phyloP scores from a whole-genome alignment of 2,888 invertebrate genomes.

The Chrysodeixis includens region DNA sequence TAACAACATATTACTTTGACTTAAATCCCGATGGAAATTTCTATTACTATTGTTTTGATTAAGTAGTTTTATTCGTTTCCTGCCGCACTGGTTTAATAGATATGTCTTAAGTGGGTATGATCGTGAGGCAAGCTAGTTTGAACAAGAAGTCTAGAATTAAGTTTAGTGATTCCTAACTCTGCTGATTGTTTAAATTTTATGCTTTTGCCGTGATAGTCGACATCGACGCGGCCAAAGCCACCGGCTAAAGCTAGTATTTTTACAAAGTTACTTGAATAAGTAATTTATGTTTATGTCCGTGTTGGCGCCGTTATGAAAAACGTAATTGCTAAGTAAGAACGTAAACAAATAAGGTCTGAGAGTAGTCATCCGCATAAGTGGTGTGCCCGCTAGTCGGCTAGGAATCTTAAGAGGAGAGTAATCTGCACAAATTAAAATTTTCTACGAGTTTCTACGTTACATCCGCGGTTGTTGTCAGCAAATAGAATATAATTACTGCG shows the following conservation, averaged over 20 bases:
- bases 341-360: conserved; percentile 77
- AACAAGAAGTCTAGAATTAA: no score
- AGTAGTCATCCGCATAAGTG: conserved; percentile 64
- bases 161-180: no score
- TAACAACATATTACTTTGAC: conserved; percentile 15
- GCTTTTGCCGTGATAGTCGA: not conserved
- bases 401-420: conserved; percentile 80
- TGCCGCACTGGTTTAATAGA: no score
- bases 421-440: conserved; percentile 66
- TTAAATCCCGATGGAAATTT: not conserved
- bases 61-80: not conserved
- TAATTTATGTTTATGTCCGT: conserved; percentile 20
- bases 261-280: not conserved
- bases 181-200: not conserved
- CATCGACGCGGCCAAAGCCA: no score
- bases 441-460: conserved; percentile 57
- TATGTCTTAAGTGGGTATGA: no score
- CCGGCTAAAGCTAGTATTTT: not conserved
- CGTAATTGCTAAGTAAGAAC: conserved; percentile 69
- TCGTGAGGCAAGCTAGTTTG: no score
- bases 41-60: not conserved
- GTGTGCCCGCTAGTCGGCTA: conserved; percentile 72
- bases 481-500: conserved; percentile 14
- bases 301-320: conserved; percentile 72
- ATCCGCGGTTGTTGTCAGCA: conserved; percentile 54